phyloP scores from a whole-genome alignment of 2,797 vertebrate genomes.

The Petrocephalus sullivani region DNA sequence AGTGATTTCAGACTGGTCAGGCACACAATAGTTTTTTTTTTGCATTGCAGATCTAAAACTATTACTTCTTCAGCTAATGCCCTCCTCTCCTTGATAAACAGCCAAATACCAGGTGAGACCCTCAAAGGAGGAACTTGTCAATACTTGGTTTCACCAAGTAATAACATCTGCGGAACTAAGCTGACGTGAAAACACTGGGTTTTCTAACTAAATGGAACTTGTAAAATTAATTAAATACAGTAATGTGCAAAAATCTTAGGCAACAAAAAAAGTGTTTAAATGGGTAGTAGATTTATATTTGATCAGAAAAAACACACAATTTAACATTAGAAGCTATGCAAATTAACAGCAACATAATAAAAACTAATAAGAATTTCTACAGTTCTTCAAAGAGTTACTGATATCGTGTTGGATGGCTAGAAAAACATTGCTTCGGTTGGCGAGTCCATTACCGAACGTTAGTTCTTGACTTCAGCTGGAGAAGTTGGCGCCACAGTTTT shows the following conservation, averaged over 20 bases:
- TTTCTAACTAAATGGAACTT: not conserved
- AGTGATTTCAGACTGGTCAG: not conserved
- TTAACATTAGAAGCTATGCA: not conserved
- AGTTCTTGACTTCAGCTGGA: too few relatives aligned
- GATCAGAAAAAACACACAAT: not conserved
- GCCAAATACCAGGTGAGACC: not conserved
- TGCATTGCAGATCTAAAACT: not conserved
- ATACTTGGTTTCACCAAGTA: not conserved
- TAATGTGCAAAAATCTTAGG: not conserved
- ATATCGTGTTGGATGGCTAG: not conserved
- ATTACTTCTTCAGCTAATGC: not conserved
- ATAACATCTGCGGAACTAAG: not conserved
- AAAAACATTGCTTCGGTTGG: not conserved
- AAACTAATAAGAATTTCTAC: not conserved
- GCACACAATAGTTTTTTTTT: not conserved
- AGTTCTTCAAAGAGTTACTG: not conserved
- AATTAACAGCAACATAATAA: not conserved
- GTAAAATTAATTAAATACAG: not conserved
- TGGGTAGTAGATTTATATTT: not conserved
- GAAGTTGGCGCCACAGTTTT: too few relatives aligned
- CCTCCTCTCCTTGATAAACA: not conserved
- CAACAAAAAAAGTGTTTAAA: not conserved
- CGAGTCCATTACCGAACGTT: too few relatives aligned
- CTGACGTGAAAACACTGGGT: not conserved
- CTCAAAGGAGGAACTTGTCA: not conserved